Evolutionary conservation across 2,797 vertebrate species (phyloP), one percentile per base, ranked within the genome.

Genomic region (Pantherophis vulpinus): DNA sequence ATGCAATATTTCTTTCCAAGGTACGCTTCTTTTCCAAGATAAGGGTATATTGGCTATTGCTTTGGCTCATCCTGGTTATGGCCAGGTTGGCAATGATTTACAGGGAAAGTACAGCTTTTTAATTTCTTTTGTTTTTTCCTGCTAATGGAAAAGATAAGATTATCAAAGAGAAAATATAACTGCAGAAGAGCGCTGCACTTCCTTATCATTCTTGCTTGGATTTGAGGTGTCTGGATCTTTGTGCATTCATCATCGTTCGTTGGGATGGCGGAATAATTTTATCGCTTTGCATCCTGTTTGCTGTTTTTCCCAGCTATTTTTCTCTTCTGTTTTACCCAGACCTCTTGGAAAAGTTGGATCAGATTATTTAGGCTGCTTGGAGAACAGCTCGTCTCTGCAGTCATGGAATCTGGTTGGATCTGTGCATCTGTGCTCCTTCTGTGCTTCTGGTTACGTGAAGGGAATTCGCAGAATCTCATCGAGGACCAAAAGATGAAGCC

Each of bases 391-490:
- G 56, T 54, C 63, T 47, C 61, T 61, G 25, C 63, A 20, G 25
- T 7, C 90, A 91, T 93, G 91, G 86, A 63, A 54, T 51, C 2
- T 5, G 1, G 23, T 14, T 74, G 91, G 42, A 88, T 86, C 1
- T 0, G n/a, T 63, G 87, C 90, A 13, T 20, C 88, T 37, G 4
- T 87, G 29, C 47, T 93, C 2, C n/a, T 93, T n/a, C 9, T 29
- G 37, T 86, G 32, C 0, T 0, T 93, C 27, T 95, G 51, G 86
- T 88, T 93, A 32, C 14, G 16, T 13, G 18, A 54, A 5, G 87
- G 0, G 63, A 47, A 32, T 59, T 60, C 91, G 32, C 94, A 95
- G 93, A 94, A 94, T n/a, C 56, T 90, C 29, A 4, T 79, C 9
- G 88, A 90, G 70, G 37, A 4, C 0, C 25, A 20, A 42, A 92